Conservation (phyloP, 1,140 invertebrate species). For the Bradynema listronoti region DNA sequence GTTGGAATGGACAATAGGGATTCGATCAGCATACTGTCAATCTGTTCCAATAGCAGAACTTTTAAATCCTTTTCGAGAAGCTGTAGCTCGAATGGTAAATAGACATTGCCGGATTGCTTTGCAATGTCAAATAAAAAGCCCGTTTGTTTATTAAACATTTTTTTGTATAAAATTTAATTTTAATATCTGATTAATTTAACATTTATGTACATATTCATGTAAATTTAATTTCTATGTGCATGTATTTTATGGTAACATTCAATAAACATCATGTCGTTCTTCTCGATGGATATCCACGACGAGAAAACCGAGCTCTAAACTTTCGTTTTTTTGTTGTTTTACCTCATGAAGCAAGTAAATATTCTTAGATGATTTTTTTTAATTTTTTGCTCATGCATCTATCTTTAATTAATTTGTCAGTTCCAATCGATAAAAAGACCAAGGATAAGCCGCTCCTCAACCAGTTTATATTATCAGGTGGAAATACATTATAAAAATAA, state of each 20-base stretch:
- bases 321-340: slow-evolving; percentile 45
- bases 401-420: not conserved
- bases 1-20: slow-evolving; percentile 29
- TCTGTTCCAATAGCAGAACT: slow-evolving; percentile 22
- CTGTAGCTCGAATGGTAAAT: slow-evolving; percentile 37
- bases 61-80: slow-evolving; percentile 41
- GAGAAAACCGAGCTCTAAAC: slow-evolving; percentile 27
- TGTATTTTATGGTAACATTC: slow-evolving; percentile 27
- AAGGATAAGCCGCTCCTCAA: slow-evolving; percentile 33
- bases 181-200: not conserved
- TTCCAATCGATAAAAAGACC: slow-evolving; percentile 33
- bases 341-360: slow-evolving; percentile 28
- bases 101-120: slow-evolving; percentile 38
- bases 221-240: not conserved
- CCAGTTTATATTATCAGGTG: slow-evolving; percentile 29
- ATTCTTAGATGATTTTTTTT: not conserved
- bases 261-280: slow-evolving; percentile 40
- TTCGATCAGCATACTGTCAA: slow-evolving; percentile 40
- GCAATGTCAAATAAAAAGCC: slow-evolving; percentile 33
- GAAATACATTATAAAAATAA: not conserved
- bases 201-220: not conserved
- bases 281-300: slow-evolving; percentile 33
- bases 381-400: not conserved
- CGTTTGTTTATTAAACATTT: slow-evolving; percentile 16
- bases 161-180: slow-evolving; percentile 7